A percentile compares a stretch with the other conserved stretches of the same genome.
Evolutionary conservation across 2,888 invertebrate genomes (phyloP).

Genomic region (Temnothorax rugatulus): DNA sequence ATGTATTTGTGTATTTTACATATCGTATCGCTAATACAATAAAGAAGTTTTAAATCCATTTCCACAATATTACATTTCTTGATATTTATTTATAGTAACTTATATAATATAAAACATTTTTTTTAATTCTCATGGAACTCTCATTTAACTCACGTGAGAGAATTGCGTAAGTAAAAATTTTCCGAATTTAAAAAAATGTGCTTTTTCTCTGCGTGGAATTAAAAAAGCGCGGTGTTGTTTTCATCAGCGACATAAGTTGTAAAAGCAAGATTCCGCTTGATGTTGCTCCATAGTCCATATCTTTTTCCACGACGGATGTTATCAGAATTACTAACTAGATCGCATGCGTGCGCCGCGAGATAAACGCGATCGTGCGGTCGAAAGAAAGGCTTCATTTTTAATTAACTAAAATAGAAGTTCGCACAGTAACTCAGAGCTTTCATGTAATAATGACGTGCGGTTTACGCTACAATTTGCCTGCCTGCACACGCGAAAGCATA

Average conservation of each 20-base stretch:
- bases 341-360: slow-evolving; percentile 62
- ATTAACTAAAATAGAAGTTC: slow-evolving; percentile 62
- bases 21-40: neutral
- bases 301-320: slow-evolving; percentile 64
- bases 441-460: slow-evolving; percentile 49
- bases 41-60: neutral
- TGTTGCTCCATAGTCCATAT: slow-evolving; percentile 58
- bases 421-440: slow-evolving; percentile 29
- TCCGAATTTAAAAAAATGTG: neutral
- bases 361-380: slow-evolving; percentile 34
- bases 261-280: slow-evolving; percentile 58
- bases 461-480: slow-evolving; percentile 34
- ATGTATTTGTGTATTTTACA: neutral
- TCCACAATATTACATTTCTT: neutral
- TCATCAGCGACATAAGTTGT: neutral
- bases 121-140: neutral
- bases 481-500: slow-evolving; percentile 42
- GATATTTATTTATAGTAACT: neutral
- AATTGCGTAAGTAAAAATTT: neutral
- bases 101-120: neutral
- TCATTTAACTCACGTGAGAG: neutral
- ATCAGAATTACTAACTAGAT: slow-evolving; percentile 69
- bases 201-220: neutral
- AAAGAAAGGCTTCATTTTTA: slow-evolving; percentile 64
- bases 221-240: slow-evolving; percentile 1